Evolutionary conservation across 2,888 invertebrate species (phyloP), one percentile per base, ranked within the genome.

Genomic region (Andrena flavipes): DNA sequence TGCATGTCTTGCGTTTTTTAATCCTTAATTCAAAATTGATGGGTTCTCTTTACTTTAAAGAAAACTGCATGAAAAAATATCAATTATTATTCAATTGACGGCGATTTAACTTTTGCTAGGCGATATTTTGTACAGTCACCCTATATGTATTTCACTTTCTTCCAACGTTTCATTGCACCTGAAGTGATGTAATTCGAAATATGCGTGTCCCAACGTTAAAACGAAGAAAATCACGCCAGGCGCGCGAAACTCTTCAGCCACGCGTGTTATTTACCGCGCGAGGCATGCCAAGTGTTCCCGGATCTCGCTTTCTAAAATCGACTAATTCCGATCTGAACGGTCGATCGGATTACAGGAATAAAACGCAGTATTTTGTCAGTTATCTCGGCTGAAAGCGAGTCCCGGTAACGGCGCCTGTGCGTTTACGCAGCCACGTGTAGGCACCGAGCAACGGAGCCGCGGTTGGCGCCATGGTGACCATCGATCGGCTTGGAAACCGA

Each of bases 401-500:
- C 68, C 16, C 16, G 75, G 75, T 76, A 82, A 82, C 63, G 79
- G 62, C 80, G 85, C 82, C 77, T 73, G 70, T 73, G 68, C 62
- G 73, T 70, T 75, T 77, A 78, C 77, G 78, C 75, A 59, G 78
- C 72, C 81, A 33, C 78, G 84, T 78, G 82, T 80, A 69, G 82
- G 71, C 76, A 74, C 23, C 64, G 65, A 26, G 69, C 30, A 78
- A 69, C 72, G 51, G 62, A 73, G 79, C 35, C 49, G 59, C 63
- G 6, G 48, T 73, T 84, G 87, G 87, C 87, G 87, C 87, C 87
- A 84, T 35, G 75, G 68, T 64, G 76, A 60, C 77, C 87, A 79
- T 85, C 82, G 86, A 82, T 87, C 76, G 69, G 56, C 82, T 77
- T 49, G 75, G 70, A 72, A 79, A 79, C 80, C 83, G 72, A 86